Evolutionary conservation across 1,140 invertebrate genomes (phyloP), one percentile per base, ranked within the genome.

Genomic region (Sinonovacula constricta): DNA sequence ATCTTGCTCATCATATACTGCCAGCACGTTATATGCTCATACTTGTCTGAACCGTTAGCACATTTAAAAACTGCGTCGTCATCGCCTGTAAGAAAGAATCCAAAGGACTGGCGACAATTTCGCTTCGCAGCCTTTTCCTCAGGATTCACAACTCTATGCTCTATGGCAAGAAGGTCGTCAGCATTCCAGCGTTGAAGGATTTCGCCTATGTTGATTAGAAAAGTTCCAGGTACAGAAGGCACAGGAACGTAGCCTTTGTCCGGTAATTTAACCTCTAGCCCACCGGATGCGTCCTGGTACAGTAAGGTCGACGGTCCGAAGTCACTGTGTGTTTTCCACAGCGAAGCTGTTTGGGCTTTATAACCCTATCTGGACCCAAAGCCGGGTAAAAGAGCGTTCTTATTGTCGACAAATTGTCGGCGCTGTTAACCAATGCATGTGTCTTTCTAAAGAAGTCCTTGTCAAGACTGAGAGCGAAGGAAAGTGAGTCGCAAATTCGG

Each of bases 11-110:
- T n/a, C n/a, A 88, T 70, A 69, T 88, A 85, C 22, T 89, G 82
- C 18, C 68, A 28, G 39, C 82, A 81, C 18, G 80, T 76, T 34
- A 88, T 78, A 12, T 85, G 82, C 18, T 79, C 70, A 51, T 86
- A 88, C 45, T 60, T 82, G 24, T 79, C 34, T 2, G 85, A 85
- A 0, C 85, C 86, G 62, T 89, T 93, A 81, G 94, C 87, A 49
- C 93, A 92, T 57, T 93, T 92, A 51, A 95, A 89, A 4, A 89
- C 80, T 1, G 92, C 91, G 56, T 93, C 90, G 76, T 93, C 90
- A 89, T 95, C 94, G 0, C 95, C 95, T 88, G 95, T 94, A 76
- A 95, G 93, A 90, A 95, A 96, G 91, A 94, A 95, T 1, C 93
- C 95, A 49, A 96, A 93, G 30, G 94, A 95, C 87, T 95, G 94